phyloP scores from a whole-genome alignment of 2,888 invertebrate species.

The Thera britannica region DNA sequence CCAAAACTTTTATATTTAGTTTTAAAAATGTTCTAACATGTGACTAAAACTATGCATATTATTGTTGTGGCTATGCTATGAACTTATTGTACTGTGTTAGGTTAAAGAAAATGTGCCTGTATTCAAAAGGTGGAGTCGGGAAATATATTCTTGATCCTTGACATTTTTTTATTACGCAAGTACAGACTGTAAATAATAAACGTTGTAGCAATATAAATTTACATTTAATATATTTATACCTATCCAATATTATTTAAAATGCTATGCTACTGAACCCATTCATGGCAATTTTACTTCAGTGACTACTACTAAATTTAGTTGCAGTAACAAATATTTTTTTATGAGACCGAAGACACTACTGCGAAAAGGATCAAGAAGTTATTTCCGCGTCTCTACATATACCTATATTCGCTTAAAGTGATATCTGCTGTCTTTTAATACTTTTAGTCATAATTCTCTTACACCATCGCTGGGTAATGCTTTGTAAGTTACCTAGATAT shows the following conservation, averaged over 20 bases:
- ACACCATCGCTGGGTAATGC: background rate
- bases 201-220: too few relatives aligned
- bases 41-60: slow-evolving; percentile 13
- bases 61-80: slow-evolving; percentile 20
- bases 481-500: background rate
- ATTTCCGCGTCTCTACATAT: slow-evolving; percentile 22
- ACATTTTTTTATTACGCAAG: too few relatives aligned
- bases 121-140: slow-evolving; percentile 4
- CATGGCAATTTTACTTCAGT: too few relatives aligned
- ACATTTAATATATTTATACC: too few relatives aligned
- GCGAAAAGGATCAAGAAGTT: slow-evolving; percentile 15
- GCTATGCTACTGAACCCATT: too few relatives aligned
- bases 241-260: too few relatives aligned
- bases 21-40: background rate
- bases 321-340: too few relatives aligned
- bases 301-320: too few relatives aligned
- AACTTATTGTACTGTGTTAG: slow-evolving; percentile 12
- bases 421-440: slow-evolving; percentile 39
- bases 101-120: slow-evolving; percentile 27
- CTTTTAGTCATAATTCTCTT: slow-evolving; percentile 31
- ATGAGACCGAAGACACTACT: too few relatives aligned
- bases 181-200: too few relatives aligned
- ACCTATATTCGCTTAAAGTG: slow-evolving; percentile 41
- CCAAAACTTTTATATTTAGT: background rate
- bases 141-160: slow-evolving; percentile 20